A percentile compares a stretch with the other conserved stretches of the same genome.
phyloP scores from a whole-genome alignment of 1,140 invertebrate species.

The Aphelinus certus region DNA sequence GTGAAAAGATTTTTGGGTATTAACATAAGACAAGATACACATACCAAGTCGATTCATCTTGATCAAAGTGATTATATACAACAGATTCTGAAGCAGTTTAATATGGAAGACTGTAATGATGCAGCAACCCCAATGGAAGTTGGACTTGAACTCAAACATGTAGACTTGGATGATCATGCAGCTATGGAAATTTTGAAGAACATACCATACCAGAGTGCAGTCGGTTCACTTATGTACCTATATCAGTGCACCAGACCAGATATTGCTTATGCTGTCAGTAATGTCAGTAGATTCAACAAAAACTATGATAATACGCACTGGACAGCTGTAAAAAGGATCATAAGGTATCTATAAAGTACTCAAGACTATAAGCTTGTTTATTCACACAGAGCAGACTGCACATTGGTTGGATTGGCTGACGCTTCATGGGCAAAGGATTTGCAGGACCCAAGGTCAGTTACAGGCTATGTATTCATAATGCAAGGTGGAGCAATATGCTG shows the following conservation, averaged over 20 bases:
- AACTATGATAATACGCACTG: background rate
- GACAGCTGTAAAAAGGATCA: background rate
- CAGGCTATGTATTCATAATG: background rate
- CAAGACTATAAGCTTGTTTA: background rate
- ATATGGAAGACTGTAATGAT: background rate
- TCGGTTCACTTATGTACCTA: background rate
- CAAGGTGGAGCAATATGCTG: conserved; percentile 5
- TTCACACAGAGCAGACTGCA: background rate
- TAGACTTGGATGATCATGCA: background rate
- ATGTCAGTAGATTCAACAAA: background rate
- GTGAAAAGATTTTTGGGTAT: background rate
- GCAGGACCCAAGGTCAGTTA: background rate
- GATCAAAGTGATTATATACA: background rate
- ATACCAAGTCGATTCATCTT: background rate
- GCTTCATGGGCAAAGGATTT: conserved; percentile 3
- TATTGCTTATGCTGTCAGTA: background rate
- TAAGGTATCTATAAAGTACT: background rate
- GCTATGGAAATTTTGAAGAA: background rate
- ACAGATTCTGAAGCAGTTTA: background rate
- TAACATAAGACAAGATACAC: background rate
- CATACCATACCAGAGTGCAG: background rate
- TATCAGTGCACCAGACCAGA: background rate
- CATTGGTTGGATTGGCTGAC: background rate
- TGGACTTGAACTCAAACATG: background rate
- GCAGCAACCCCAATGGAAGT: background rate